phyloP scores from a whole-genome alignment of 2,797 vertebrate species.

The Catharus ustulatus region DNA sequence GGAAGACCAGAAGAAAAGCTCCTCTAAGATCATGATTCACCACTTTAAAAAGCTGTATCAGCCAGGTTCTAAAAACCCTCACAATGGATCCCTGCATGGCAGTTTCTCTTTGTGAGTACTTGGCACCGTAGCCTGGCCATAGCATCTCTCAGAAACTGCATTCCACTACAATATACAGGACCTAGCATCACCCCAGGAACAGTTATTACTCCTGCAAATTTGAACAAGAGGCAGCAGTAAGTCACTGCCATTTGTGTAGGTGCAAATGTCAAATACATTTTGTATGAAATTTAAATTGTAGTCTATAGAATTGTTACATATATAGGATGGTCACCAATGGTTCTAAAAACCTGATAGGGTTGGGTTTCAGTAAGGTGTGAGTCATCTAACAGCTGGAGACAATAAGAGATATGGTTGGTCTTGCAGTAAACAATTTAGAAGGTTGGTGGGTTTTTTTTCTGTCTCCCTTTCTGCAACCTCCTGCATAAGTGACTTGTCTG shows the following conservation, averaged over 20 bases:
- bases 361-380: not conserved
- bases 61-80: rapidly evolving
- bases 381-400: not conserved
- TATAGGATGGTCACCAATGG: not conserved
- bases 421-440: not conserved
- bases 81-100: not conserved
- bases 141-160: not conserved
- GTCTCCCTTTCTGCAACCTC: not conserved
- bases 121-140: not conserved
- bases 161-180: not conserved
- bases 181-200: not conserved
- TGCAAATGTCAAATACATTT: rapidly evolving
- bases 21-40: not conserved
- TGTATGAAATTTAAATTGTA: not conserved
- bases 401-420: not conserved
- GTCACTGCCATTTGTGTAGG: not conserved
- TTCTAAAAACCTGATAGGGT: not conserved
- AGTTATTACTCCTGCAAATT: not conserved
- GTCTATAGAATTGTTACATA: not conserved
- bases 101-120: not conserved
- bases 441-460: not conserved
- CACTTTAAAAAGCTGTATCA: not conserved
- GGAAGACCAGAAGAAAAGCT: not conserved
- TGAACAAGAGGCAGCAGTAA: not conserved
- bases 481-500: not conserved